Evolutionary conservation across 2,797 vertebrate genomes (phyloP).

Genomic region (Pipistrellus nathusii): DNA sequence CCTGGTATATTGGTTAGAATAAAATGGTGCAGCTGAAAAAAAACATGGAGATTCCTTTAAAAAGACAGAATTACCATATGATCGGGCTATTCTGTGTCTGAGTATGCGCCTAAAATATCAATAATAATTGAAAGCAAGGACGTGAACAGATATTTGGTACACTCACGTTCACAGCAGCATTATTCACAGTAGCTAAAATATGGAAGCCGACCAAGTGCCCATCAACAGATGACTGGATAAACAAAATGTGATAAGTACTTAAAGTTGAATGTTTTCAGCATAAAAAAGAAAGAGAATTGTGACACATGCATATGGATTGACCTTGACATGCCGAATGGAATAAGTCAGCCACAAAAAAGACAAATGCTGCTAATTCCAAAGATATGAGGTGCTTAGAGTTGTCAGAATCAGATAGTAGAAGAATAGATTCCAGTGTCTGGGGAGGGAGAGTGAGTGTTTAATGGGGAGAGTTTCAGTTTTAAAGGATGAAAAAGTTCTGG

Average conservation of each 20-base stretch:
- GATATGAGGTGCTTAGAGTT: fast-evolving
- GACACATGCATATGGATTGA: not conserved
- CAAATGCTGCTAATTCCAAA: not conserved
- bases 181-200: not conserved
- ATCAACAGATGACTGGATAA: fast-evolving
- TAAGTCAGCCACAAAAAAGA: no score
- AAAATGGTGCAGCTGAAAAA: no score
- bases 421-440: not conserved
- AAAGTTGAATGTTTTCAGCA: no score
- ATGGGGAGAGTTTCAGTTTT: not conserved
- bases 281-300: not conserved
- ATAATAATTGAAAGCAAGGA: not conserved
- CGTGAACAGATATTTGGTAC: not conserved
- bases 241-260: fast-evolving
- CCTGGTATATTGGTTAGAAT: not conserved
- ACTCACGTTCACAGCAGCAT: fast-evolving
- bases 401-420: no score
- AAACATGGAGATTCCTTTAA: no score
- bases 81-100: not conserved
- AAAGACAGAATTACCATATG: no score
- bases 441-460: not conserved
- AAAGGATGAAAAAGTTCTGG: no score
- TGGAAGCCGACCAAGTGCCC: not conserved
- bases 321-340: no score
- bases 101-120: no score